Evolutionary conservation across 2,888 invertebrate species (phyloP).

Genomic region (Ischnus inquisitorius): DNA sequence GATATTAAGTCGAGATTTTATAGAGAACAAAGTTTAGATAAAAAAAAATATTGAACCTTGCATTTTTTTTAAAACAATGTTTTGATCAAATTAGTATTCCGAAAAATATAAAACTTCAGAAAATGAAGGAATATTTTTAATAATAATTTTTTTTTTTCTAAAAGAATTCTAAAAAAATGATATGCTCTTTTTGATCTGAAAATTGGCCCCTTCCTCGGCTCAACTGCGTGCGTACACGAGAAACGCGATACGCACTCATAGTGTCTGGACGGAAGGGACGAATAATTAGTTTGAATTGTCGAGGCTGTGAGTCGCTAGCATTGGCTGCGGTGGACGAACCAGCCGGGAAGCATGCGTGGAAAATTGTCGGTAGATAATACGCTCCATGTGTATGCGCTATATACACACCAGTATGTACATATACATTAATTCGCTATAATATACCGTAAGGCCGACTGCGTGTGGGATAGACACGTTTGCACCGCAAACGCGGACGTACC

Average conservation of each 20-base stretch:
- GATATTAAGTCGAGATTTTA: constrained; percentile 37
- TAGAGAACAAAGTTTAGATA: too few species aligned
- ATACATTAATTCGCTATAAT: constrained; percentile 21
- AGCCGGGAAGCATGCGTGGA: constrained; percentile 9
- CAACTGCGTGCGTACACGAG: not conserved
- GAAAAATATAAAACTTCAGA: too few species aligned
- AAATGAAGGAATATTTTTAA: too few species aligned
- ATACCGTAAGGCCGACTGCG: not conserved
- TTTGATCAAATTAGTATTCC: too few species aligned
- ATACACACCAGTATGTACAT: not conserved
- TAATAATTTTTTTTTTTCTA: too few species aligned
- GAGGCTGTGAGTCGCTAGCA: constrained; percentile 6
- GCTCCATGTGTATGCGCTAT: not conserved
- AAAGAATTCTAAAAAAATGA: too few species aligned
- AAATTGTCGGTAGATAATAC: constrained; percentile 44
- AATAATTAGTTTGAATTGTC: constrained; percentile 44
- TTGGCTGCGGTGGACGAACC: constrained; percentile 22
- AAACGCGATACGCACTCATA: constrained; percentile 5
- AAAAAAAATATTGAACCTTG: too few species aligned
- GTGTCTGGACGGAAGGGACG: not conserved
- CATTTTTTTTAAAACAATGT: too few species aligned
- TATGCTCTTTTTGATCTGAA: too few species aligned
- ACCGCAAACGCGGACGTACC: not conserved
- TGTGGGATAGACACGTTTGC: constrained; percentile 30
- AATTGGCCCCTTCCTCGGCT: too few species aligned